A percentile compares a stretch with the other conserved stretches of the same genome.
These are phyloP conservation scores for Tetragonula clypearis DNA, from an alignment of 1,140 invertebrate species.

Conservation along the genomic window DNA sequence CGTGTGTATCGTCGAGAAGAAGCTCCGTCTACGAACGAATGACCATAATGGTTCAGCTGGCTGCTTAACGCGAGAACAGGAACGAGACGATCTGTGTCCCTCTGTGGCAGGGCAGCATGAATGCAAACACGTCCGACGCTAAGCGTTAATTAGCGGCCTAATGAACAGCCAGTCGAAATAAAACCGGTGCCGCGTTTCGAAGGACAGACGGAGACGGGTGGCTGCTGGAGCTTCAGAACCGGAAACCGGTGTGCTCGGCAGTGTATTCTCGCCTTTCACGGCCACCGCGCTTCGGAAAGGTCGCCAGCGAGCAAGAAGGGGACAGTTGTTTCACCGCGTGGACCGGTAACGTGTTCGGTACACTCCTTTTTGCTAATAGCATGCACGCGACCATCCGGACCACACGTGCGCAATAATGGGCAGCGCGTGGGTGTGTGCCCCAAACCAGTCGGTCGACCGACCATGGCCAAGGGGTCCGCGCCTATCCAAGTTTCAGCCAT, in stretches of 20 bases:
- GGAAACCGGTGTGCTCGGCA: slow-evolving; percentile 49
- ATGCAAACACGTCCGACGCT: slow-evolving; percentile 40
- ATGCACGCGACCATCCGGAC: slow-evolving; percentile 80
- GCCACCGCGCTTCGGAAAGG: neutral
- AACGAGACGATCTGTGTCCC: neutral
- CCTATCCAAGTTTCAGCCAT: slow-evolving; percentile 54
- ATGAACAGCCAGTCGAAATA: slow-evolving; percentile 46
- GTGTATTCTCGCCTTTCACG: slow-evolving; percentile 54
- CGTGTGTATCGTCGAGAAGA: neutral
- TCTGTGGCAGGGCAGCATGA: neutral
- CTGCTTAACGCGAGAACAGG: neutral
- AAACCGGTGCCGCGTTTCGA: slow-evolving; percentile 24
- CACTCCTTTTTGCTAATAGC: slow-evolving; percentile 79
- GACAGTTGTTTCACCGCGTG: slow-evolving; percentile 56
- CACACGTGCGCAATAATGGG: slow-evolving; percentile 80
- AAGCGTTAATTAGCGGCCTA: slow-evolving; percentile 53
- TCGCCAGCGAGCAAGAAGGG: slow-evolving; percentile 8
- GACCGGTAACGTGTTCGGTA: slow-evolving; percentile 48
- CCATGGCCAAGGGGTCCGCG: slow-evolving; percentile 37
- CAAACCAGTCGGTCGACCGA: slow-evolving; percentile 35
- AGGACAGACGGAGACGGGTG: neutral
- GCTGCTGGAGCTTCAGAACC: slow-evolving; percentile 32
- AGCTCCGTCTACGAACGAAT: neutral
- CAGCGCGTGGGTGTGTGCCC: slow-evolving; percentile 68
- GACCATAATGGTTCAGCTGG: slow-evolving; percentile 4